Percentiles rank a stretch among this genome's conserved stretches.
Conservation (phyloP, 2,888 invertebrate genomes). For the Norana najaformis region DNA sequence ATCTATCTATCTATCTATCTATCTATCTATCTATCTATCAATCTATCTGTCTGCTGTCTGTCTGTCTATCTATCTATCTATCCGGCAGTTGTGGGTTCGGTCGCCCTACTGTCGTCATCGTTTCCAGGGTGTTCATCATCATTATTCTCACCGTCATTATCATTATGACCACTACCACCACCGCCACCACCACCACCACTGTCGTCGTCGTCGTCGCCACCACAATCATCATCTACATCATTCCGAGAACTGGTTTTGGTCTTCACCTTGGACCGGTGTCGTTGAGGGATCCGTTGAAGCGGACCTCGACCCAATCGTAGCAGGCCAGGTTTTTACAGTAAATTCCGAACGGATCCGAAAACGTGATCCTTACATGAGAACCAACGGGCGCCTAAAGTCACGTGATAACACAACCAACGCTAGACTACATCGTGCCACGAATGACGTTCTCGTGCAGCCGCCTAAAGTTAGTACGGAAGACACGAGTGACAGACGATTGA, state of each 20-base stretch:
- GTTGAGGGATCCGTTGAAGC: slow-evolving; percentile 18
- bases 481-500: too few relatives aligned
- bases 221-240: too few relatives aligned
- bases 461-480: too few relatives aligned
- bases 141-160: too few relatives aligned
- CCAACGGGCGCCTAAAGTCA: not conserved
- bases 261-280: not conserved
- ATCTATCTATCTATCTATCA: too few relatives aligned
- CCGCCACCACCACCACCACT: too few relatives aligned
- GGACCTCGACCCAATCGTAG: slow-evolving; percentile 22
- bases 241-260: not conserved
- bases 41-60: too few relatives aligned
- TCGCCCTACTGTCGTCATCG: not conserved
- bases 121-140: not conserved
- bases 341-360: not conserved
- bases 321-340: not conserved
- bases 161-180: too few relatives aligned
- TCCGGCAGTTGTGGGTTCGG: not conserved
- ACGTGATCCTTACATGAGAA: slow-evolving; percentile 16
- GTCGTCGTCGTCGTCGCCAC: too few relatives aligned
- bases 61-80: not conserved
- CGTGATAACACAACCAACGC: not conserved
- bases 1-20: too few relatives aligned
- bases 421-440: too few relatives aligned
- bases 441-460: too few relatives aligned